These are phyloP conservation scores for Chaetoderma sp. DNA, from an alignment of 2,888 invertebrate species.

Conservation along the genomic window DNA sequence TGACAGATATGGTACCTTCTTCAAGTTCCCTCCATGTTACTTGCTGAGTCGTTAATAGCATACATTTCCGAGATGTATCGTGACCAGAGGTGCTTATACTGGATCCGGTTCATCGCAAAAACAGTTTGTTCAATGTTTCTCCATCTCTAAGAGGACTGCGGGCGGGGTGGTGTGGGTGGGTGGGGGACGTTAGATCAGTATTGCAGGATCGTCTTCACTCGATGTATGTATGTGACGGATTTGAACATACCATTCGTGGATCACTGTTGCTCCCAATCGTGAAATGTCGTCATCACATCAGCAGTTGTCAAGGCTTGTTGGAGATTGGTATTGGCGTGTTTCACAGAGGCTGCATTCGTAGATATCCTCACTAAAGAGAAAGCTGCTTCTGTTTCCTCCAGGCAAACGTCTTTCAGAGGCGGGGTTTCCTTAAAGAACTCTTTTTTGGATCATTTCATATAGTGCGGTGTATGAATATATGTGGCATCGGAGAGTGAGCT, in stretches of 20 bases:
- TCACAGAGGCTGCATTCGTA: constrained; percentile 12
- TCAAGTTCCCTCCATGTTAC: constrained; percentile 8
- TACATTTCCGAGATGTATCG: constrained; percentile 23
- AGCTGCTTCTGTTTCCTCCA: neutral
- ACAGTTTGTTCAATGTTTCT: constrained; percentile 28
- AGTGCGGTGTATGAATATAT: constrained; percentile 17
- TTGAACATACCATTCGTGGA: constrained; percentile 32
- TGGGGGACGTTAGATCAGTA: no score
- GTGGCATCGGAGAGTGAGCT: constrained; percentile 3
- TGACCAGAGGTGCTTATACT: constrained; percentile 14
- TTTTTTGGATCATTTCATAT: constrained; percentile 16
- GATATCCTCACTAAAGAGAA: neutral
- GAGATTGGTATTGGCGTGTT: constrained; percentile 16
- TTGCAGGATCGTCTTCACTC: constrained; percentile 27
- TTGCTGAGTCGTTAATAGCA: constrained; percentile 12
- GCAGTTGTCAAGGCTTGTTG: constrained; percentile 17
- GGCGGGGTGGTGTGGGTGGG: no score
- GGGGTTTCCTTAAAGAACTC: neutral
- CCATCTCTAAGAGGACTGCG: constrained; percentile 30
- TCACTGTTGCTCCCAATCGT: constrained; percentile 15
- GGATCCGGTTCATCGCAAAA: constrained; percentile 25
- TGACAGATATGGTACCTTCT: constrained; percentile 11
- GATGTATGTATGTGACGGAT: constrained; percentile 23
- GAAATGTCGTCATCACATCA: constrained; percentile 12
- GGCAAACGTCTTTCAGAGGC: neutral